Evolutionary conservation across 2,888 invertebrate genomes (phyloP).

Genomic region (Spodoptera littoralis): DNA sequence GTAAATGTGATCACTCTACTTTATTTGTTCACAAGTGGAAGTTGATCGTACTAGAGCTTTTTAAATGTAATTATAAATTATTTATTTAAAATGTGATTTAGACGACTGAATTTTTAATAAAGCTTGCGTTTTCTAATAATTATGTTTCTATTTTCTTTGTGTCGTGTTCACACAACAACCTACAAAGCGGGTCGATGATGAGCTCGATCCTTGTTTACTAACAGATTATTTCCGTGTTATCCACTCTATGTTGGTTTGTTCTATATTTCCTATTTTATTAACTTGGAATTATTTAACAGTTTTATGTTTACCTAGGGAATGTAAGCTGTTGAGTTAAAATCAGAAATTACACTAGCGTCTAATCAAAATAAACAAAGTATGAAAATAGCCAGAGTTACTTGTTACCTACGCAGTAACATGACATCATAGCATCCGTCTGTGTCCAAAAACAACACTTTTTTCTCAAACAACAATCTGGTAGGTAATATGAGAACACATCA

Average conservation of each 20-base stretch:
- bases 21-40: conserved; percentile 78
- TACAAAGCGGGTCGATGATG: conserved; percentile 74
- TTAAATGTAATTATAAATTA: conserved; percentile 77
- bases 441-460: conserved; percentile 30
- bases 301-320: conserved; percentile 5
- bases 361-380: conserved; percentile 56
- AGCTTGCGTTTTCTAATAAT: conserved; percentile 84
- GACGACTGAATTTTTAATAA: conserved; percentile 88
- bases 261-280: conserved; percentile 16
- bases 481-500: no score
- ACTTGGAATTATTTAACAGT: conserved; percentile 9
- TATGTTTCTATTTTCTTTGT: conserved; percentile 75
- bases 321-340: conserved; percentile 16
- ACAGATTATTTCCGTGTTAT: conserved; percentile 61
- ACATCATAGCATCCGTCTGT: conserved; percentile 43
- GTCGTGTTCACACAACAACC: conserved; percentile 67
- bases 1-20: conserved; percentile 84
- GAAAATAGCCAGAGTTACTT: conserved; percentile 49
- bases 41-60: conserved; percentile 75
- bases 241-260: conserved; percentile 49
- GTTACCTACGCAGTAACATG: conserved; percentile 34
- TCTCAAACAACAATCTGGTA: conserved; percentile 1
- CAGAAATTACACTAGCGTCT: conserved; percentile 26
- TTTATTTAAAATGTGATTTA: conserved; percentile 79
- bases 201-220: conserved; percentile 79